Percentiles rank a stretch among this genome's conserved stretches.
Conservation (phyloP, 2,113 vertebrate species). For the Petrocephalus zakoni region DNA sequence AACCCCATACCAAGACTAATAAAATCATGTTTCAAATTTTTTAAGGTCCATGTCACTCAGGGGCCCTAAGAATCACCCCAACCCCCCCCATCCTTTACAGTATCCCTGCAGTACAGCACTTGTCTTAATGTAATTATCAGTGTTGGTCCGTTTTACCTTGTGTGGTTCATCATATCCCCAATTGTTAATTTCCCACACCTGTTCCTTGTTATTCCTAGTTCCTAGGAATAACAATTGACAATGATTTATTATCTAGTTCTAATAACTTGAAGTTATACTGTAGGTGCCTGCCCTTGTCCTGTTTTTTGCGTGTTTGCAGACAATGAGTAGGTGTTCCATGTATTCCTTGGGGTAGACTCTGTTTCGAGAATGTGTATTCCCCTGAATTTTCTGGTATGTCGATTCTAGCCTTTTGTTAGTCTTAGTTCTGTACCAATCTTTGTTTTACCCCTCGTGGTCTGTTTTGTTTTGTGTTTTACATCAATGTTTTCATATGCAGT, state of each 20-base stretch:
- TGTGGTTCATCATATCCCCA: background rate
- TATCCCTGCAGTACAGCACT: background rate
- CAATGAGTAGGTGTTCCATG: background rate
- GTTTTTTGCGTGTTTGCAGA: background rate
- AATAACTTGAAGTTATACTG: too few relatives aligned
- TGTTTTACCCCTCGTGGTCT: background rate
- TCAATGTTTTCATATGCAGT: too few relatives aligned
- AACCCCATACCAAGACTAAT: too few relatives aligned
- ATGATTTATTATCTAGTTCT: too few relatives aligned
- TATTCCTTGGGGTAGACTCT: background rate
- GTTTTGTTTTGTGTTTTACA: background rate
- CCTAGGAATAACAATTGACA: too few relatives aligned
- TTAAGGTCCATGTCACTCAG: too few relatives aligned
- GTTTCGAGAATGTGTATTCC: background rate
- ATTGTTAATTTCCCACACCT: too few relatives aligned
- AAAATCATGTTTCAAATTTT: too few relatives aligned
- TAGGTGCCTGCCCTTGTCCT: too few relatives aligned
- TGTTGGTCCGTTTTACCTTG: background rate
- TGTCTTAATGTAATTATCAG: too few relatives aligned
- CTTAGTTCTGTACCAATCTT: background rate
- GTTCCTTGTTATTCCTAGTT: too few relatives aligned
- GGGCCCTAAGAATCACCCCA: too few relatives aligned
- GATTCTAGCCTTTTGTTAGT: background rate
- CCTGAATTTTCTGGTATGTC: background rate
- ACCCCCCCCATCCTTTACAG: background rate